Evolutionary conservation across 2,113 vertebrate genomes (phyloP).

Genomic region (Takifugu bimaculatus): DNA sequence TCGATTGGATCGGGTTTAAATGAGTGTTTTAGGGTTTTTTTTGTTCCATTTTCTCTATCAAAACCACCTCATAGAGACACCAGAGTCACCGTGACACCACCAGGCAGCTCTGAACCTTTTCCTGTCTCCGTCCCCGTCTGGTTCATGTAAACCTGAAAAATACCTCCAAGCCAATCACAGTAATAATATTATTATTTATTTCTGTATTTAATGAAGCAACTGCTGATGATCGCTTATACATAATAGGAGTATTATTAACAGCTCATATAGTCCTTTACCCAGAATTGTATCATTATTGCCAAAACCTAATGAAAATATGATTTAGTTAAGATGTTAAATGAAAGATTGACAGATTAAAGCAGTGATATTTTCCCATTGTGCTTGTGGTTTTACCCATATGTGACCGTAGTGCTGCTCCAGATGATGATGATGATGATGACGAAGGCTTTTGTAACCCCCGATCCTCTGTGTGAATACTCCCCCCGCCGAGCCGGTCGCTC

Average conservation of each 20-base stretch:
- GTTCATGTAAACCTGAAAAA: conserved; percentile 18
- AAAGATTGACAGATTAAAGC: conserved; percentile 14
- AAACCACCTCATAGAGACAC: conserved; percentile 14
- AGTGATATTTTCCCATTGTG: conserved; percentile 25
- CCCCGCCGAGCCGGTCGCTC: conserved; percentile 24
- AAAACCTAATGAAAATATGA: conserved; percentile 33
- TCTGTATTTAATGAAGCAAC: conserved; percentile 57
- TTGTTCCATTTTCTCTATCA: conserved; percentile 34
- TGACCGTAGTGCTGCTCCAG: conserved; percentile 32
- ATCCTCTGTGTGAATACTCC: conserved; percentile 49
- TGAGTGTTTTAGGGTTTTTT: background rate
- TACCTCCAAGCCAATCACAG: conserved; percentile 26
- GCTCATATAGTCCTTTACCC: conserved; percentile 46
- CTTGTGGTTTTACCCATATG: conserved; percentile 15
- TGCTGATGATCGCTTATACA: conserved; percentile 53
- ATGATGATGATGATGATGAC: background rate
- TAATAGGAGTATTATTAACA: conserved; percentile 61
- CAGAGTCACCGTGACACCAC: conserved; percentile 30
- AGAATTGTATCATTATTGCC: conserved; percentile 56
- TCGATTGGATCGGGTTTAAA: background rate
- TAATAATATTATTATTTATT: conserved; percentile 49
- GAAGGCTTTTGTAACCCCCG: conserved; percentile 55
- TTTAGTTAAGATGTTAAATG: conserved; percentile 25
- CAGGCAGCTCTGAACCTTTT: conserved; percentile 27
- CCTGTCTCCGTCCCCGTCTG: conserved; percentile 27